Base-by-base conservation (phyloP, 2,113 vertebrate species). In the Engystomops pustulosus region DNA sequence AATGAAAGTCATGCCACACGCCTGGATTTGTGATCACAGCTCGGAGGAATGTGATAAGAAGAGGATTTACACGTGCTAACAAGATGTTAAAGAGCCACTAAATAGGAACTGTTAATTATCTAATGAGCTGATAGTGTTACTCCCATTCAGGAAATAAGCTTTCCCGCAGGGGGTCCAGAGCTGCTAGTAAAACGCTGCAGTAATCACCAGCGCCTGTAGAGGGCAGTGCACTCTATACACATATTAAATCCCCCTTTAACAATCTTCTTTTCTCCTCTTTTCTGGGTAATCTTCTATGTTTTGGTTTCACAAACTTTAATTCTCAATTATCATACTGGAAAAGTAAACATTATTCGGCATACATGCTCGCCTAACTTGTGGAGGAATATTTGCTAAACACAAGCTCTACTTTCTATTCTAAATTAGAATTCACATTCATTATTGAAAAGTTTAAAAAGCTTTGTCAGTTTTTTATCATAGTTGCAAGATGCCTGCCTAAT, bases 31-130 rank as follows among this genome's bases (percentile, higher is more conserved):
- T 77, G 44, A 53, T 49, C 70, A 25, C 58, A 77, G 65, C 71
- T 67, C 41, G 15, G 27, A 67, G 38, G 47, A 53, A 34, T 18
- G 71, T 67, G 81, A 77, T 68, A 84, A 84, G 30, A 32, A 36
- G 12, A 17, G 44, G 51, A 71, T 55, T 34, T 71, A 53, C 38
- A 68, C 20, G 18, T 68, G 81, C 60, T 77, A 84, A 51, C 27
- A 32, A 68, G 55, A 84, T 77, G 81, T n/a, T 77, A 77, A 84
- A 67, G 72, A 84, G 58, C 58, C 51, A 47, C 58, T 84, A 77
- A 67, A 84, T 68, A 68, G 53, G 27, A 38, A 7, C 81, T 34
- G 70, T 77, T 77, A 67, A 84, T 77, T 77, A 41, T 49, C 23
- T 77, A 84, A 84, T 55, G 25, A 15, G 30, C 36, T 76, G 60